These are phyloP conservation scores for Plotosus lineatus DNA, from an alignment of 2,113 vertebrate genomes.

Conservation along the genomic window DNA sequence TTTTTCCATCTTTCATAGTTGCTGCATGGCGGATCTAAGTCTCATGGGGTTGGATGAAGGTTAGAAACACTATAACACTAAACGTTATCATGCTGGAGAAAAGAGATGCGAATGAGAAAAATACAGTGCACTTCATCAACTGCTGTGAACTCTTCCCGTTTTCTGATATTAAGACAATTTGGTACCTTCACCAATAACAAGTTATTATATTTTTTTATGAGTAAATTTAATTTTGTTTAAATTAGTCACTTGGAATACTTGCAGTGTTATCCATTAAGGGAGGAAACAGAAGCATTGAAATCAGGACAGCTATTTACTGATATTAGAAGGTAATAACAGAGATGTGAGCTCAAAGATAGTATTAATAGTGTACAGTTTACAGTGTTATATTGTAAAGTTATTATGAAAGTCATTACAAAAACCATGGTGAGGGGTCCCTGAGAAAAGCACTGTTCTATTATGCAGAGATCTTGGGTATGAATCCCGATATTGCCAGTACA, in stretches of 20 bases:
- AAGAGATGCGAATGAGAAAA: not conserved
- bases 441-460: no score
- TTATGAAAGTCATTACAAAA: no score
- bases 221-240: not conserved
- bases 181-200: not conserved
- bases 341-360: constrained; percentile 30
- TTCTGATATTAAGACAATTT: not conserved
- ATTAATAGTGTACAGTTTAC: no score
- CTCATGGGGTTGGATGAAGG: not conserved
- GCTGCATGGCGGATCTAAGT: constrained; percentile 2
- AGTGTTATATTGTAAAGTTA: no score
- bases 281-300: not conserved
- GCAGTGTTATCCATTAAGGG: not conserved
- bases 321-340: constrained; percentile 52
- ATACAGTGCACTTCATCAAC: not conserved
- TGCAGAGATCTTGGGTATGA: no score
- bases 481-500: no score
- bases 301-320: constrained; percentile 5
- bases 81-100: constrained; percentile 2
- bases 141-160: not conserved
- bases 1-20: constrained; percentile 37
- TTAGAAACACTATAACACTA: constrained; percentile 2
- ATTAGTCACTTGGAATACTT: not conserved
- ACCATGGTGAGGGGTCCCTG: no score
- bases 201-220: not conserved